Conservation (phyloP, 2,113 vertebrate species). For the Toxotes chatareus region DNA sequence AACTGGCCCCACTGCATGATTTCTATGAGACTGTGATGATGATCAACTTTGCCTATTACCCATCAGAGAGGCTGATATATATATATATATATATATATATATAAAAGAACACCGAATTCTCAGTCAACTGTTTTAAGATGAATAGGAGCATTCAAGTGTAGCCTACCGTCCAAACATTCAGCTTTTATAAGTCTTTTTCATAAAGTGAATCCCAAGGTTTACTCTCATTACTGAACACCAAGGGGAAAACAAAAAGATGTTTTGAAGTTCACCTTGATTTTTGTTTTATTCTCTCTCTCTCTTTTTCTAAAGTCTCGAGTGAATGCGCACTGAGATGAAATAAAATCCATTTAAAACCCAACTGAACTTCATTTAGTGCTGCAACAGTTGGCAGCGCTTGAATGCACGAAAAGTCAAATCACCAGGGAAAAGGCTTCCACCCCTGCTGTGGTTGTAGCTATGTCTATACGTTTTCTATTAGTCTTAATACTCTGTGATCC, state of each 20-base stretch:
- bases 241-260: slow-evolving; percentile 32
- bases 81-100: background rate
- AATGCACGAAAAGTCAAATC: background rate
- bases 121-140: background rate
- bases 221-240: background rate
- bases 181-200: slow-evolving; percentile 4
- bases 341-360: slow-evolving; percentile 13
- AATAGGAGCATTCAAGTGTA: background rate
- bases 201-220: slow-evolving; percentile 12
- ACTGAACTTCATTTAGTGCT: slow-evolving; percentile 9
- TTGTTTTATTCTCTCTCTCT: background rate
- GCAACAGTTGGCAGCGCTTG: background rate
- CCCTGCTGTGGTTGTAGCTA: too few relatives aligned
- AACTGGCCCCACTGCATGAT: background rate
- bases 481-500: background rate
- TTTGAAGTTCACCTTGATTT: slow-evolving; percentile 48
- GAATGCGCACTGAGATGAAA: slow-evolving; percentile 5
- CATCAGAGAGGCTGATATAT: background rate
- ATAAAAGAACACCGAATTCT: slow-evolving; percentile 7
- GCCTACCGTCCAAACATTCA: background rate
- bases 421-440: background rate
- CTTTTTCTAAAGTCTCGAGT: background rate
- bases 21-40: background rate
- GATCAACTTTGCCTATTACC: background rate
- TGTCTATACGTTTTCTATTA: too few relatives aligned